Percentiles rank a stretch among this genome's conserved stretches.
phyloP scores from a whole-genome alignment of 2,888 invertebrate species.

The Tolmerus cingulatus region DNA sequence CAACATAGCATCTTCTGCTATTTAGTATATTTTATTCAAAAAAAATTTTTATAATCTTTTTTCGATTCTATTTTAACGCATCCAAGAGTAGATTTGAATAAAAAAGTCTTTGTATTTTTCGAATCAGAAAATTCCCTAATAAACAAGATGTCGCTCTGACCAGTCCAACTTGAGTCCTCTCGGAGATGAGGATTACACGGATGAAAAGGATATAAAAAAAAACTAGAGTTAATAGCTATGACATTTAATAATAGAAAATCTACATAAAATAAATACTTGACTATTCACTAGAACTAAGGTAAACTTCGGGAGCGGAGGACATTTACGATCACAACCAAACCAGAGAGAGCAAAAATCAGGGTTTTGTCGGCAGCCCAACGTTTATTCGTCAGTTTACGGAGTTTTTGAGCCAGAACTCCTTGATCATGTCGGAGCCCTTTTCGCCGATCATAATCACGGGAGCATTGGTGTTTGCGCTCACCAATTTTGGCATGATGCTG shows the following conservation, averaged over 20 bases:
- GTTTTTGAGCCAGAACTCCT: conserved; percentile 79
- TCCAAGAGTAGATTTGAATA: no score
- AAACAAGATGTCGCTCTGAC: no score
- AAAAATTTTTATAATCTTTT: no score
- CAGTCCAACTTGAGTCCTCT: no score
- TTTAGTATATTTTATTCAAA: no score
- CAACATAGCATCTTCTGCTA: no score
- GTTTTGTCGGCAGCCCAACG: background rate
- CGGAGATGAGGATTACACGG: no score
- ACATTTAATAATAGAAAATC: background rate
- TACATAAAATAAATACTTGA: conserved; percentile 9
- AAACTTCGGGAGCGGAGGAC: background rate
- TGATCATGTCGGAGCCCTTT: conserved; percentile 87
- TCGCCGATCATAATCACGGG: conserved; percentile 91
- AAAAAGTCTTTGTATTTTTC: no score
- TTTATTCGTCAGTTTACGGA: conserved; percentile 55
- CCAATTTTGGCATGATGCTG: conserved; percentile 85
- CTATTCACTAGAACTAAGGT: background rate
- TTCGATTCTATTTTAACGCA: no score
- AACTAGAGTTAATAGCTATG: background rate
- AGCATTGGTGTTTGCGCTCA: conserved; percentile 87
- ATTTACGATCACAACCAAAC: background rate
- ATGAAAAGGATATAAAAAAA: background rate
- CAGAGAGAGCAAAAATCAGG: background rate
- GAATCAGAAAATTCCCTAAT: no score